Evolutionary conservation across 2,113 vertebrate genomes (phyloP).

Genomic region (Caranx ignobilis): DNA sequence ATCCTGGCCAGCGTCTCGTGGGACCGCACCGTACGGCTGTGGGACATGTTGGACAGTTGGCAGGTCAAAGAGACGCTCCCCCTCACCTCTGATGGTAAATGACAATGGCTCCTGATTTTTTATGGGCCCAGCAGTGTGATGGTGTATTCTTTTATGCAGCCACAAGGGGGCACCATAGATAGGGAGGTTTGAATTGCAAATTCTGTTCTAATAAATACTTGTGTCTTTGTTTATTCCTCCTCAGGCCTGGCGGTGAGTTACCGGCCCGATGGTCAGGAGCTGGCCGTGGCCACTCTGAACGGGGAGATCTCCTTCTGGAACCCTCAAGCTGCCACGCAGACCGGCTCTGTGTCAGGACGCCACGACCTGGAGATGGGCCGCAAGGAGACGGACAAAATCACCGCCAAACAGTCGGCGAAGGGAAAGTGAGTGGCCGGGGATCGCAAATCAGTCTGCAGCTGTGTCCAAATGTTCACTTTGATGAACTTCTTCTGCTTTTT

Average conservation of each 20-base stretch:
- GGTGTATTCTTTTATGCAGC: background rate
- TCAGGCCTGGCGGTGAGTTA: slow-evolving; percentile 90
- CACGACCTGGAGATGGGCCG: slow-evolving; percentile 93
- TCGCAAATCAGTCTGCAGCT: background rate
- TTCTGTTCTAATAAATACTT: too few species aligned
- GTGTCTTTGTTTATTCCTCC: background rate
- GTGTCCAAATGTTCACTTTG: background rate
- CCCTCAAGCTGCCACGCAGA: slow-evolving; percentile 87
- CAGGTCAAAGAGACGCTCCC: slow-evolving; percentile 91
- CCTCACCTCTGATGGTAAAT: slow-evolving; percentile 90
- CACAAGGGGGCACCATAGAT: background rate
- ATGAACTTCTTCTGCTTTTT: background rate
- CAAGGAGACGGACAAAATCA: slow-evolving; percentile 94
- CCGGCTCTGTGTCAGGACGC: slow-evolving; percentile 88
- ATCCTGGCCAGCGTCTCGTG: slow-evolving; percentile 95
- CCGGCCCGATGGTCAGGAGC: slow-evolving; percentile 91
- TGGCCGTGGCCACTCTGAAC: slow-evolving; percentile 92
- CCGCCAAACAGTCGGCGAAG: slow-evolving; percentile 94
- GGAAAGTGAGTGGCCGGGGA: slow-evolving; percentile 88
- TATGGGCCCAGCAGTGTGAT: too few species aligned
- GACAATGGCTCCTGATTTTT: too few species aligned
- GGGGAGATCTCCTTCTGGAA: slow-evolving; percentile 95
- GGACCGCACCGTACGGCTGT: slow-evolving; percentile 93
- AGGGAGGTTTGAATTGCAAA: background rate
- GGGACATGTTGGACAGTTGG: slow-evolving; percentile 99